Evolutionary conservation across 1,140 invertebrate species (phyloP).

Genomic region (Teleopsis dalmanni): DNA sequence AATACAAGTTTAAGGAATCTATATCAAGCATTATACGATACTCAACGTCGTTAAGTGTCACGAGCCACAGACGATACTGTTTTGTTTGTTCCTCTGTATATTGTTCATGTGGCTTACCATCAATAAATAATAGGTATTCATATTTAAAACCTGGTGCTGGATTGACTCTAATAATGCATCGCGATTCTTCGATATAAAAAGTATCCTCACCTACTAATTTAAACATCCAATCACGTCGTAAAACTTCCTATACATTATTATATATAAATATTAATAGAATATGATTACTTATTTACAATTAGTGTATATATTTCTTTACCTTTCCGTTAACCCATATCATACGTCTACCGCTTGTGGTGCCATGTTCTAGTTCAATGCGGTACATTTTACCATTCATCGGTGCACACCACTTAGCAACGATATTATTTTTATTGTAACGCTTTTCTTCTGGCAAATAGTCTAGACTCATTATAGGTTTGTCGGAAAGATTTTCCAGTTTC

Average conservation of each 20-base stretch:
- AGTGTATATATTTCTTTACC: too few relatives aligned
- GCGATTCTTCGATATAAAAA: slow-evolving; percentile 47
- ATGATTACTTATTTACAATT: too few relatives aligned
- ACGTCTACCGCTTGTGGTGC: slow-evolving; percentile 76
- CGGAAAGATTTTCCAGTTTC: slow-evolving; percentile 34
- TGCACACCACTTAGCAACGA: slow-evolving; percentile 73
- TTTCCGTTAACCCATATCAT: slow-evolving; percentile 70
- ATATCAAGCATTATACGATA: slow-evolving; percentile 58
- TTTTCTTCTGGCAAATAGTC: slow-evolving; percentile 40
- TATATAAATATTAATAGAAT: too few relatives aligned
- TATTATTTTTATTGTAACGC: slow-evolving; percentile 48
- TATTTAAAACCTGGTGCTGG: slow-evolving; percentile 73
- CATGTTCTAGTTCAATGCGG: slow-evolving; percentile 78
- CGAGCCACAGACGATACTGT: slow-evolving; percentile 50
- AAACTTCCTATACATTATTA: slow-evolving; percentile 68
- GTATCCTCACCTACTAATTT: slow-evolving; percentile 68
- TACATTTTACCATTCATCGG: slow-evolving; percentile 64
- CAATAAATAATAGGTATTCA: slow-evolving; percentile 64
- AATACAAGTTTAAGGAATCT: slow-evolving; percentile 37
- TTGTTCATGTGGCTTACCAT: slow-evolving; percentile 68
- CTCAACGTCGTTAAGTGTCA: slow-evolving; percentile 33
- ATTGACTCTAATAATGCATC: slow-evolving; percentile 53
- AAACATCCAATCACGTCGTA: slow-evolving; percentile 80
- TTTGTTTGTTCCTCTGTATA: slow-evolving; percentile 70
- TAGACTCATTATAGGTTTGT: slow-evolving; percentile 35